Evolutionary conservation across 2,888 invertebrate genomes (phyloP).

Genomic region (Petrolisthes cinctipes): DNA sequence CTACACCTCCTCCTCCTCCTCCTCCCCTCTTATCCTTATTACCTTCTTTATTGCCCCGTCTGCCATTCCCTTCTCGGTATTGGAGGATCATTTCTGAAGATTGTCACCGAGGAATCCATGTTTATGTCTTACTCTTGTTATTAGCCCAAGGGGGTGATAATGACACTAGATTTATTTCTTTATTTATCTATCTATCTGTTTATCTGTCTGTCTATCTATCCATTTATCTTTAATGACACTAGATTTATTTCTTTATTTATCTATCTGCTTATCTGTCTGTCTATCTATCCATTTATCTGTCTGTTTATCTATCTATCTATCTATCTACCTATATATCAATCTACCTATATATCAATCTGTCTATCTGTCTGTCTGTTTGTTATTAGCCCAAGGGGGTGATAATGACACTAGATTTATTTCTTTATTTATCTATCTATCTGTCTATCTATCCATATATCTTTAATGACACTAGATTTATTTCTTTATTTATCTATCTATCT

Average conservation of each 20-base stretch:
- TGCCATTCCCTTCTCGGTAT: neutral
- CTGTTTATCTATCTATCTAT: no score
- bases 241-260: neutral
- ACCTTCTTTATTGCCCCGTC: neutral
- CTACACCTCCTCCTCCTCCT: neutral
- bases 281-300: no score
- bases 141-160: neutral
- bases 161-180: neutral
- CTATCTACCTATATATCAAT: no score
- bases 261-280: neutral
- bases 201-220: conserved; percentile 17
- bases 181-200: conserved; percentile 22
- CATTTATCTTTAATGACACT: no score
- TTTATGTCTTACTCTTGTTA: neutral
- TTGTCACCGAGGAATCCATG: neutral
- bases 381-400: neutral
- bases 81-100: neutral
- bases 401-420: neutral
- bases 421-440: neutral
- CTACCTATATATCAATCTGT: no score
- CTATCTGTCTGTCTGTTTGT: no score
- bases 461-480: no score
- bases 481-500: no score
- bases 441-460: no score
- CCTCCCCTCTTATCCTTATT: neutral